Conservation (phyloP, 2,888 invertebrate species). For the Mayetiola destructor region DNA sequence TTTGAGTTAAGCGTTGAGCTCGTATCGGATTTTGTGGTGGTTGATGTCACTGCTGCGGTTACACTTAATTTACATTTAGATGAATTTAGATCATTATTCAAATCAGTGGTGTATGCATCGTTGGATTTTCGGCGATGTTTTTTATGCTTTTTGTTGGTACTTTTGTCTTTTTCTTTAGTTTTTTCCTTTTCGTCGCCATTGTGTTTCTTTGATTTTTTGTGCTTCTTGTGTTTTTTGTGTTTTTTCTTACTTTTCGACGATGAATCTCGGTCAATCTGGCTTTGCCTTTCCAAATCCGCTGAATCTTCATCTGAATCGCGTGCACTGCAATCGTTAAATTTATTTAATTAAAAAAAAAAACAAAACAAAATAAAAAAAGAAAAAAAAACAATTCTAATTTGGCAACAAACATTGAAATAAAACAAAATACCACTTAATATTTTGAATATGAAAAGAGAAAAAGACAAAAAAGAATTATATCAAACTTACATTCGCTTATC, state of each 20-base stretch:
- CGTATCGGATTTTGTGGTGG: background rate
- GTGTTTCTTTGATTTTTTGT: slow-evolving; percentile 44
- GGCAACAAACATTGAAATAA: background rate
- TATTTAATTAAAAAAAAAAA: no score
- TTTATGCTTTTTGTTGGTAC: slow-evolving; percentile 42
- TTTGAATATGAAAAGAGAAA: background rate
- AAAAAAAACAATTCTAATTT: background rate
- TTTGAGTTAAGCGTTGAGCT: slow-evolving; percentile 24
- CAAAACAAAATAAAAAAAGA: background rate
- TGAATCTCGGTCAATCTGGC: background rate
- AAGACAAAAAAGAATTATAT: background rate
- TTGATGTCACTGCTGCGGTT: slow-evolving; percentile 14
- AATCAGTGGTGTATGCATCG: slow-evolving; percentile 25
- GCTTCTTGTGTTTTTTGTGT: slow-evolving; percentile 50
- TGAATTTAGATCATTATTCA: slow-evolving; percentile 22
- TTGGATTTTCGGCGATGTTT: slow-evolving; percentile 40
- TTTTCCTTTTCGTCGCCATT: slow-evolving; percentile 40
- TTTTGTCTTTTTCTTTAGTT: no score
- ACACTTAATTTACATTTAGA: slow-evolving; percentile 23
- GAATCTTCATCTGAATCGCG: slow-evolving; percentile 26
- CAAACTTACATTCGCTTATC: slow-evolving; percentile 15
- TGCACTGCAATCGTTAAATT: no score
- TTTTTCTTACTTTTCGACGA: slow-evolving; percentile 40
- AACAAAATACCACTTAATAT: background rate
- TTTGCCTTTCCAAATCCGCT: background rate